phyloP scores from a whole-genome alignment of 1,140 invertebrate species.

The Musca domestica region DNA sequence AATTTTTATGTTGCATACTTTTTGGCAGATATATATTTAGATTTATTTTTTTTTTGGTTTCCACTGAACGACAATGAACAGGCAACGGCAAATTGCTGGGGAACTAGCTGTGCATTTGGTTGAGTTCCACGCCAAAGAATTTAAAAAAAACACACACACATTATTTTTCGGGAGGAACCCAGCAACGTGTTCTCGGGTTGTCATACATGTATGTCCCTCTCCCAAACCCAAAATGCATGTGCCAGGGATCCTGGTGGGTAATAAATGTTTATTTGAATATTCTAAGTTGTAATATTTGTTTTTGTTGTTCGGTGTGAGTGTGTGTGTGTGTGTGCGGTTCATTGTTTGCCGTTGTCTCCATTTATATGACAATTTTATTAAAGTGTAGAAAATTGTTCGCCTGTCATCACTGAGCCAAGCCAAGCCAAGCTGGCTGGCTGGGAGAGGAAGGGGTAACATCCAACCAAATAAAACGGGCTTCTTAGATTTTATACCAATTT shows the following conservation, averaged over 20 bases:
- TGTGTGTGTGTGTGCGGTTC: neutral
- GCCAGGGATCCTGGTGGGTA: neutral
- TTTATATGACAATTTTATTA: slow-evolving; percentile 22
- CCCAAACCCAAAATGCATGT: neutral
- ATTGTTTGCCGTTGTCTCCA: neutral
- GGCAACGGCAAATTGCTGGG: neutral
- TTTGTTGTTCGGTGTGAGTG: neutral
- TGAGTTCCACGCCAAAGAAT: too few species aligned
- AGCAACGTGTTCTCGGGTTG: too few species aligned
- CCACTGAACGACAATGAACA: neutral
- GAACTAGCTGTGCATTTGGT: neutral
- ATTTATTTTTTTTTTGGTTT: slow-evolving; percentile 2
- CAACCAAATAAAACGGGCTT: too few species aligned
- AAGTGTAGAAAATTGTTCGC: slow-evolving; percentile 16
- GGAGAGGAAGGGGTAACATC: too few species aligned
- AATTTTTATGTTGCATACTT: slow-evolving; percentile 23
- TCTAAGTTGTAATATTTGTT: neutral
- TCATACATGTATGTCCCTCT: neutral
- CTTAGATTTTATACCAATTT: too few species aligned
- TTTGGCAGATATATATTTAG: slow-evolving; percentile 1
- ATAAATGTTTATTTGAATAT: slow-evolving; percentile 16
- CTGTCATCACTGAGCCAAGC: neutral
- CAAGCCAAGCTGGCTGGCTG: too few species aligned
- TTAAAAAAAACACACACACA: too few species aligned
- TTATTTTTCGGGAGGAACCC: too few species aligned